phyloP scores from a whole-genome alignment of 2,888 invertebrate species.

The Drosophila sordidula region DNA sequence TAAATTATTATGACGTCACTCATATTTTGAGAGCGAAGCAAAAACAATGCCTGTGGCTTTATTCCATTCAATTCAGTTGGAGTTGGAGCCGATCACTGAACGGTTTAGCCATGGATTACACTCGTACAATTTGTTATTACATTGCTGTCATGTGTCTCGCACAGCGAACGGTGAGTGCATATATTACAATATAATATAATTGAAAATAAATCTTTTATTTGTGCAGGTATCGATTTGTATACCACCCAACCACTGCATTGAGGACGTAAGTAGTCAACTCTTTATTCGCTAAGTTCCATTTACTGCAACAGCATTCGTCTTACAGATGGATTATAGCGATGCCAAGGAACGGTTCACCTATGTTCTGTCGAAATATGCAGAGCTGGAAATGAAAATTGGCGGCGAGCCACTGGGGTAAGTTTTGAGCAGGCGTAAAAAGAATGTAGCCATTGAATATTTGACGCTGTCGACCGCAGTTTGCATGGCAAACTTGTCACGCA shows the following conservation, averaged over 20 bases:
- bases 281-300: neutral
- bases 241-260: slow-evolving; percentile 66
- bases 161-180: slow-evolving; percentile 40
- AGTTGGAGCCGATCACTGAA: slow-evolving; percentile 48
- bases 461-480: slow-evolving; percentile 57
- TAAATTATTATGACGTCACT: slow-evolving; percentile 75
- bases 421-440: neutral
- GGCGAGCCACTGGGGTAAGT: slow-evolving; percentile 80
- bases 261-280: slow-evolving; percentile 63
- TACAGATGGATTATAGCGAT: slow-evolving; percentile 66
- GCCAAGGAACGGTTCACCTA: slow-evolving; percentile 68
- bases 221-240: slow-evolving; percentile 62
- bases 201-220: neutral
- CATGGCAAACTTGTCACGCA: slow-evolving; percentile 74
- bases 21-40: slow-evolving; percentile 20
- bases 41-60: slow-evolving; percentile 31
- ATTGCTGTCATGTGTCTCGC: slow-evolving; percentile 22
- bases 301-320: neutral
- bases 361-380: slow-evolving; percentile 77
- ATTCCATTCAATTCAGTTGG: slow-evolving; percentile 45
- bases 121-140: neutral
- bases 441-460: slow-evolving; percentile 13
- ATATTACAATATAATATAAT: neutral
- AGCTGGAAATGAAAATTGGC: slow-evolving; percentile 73
- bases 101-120: slow-evolving; percentile 48